Evolutionary conservation across 2,888 invertebrate species (phyloP).

Genomic region (Oligia latruncula): DNA sequence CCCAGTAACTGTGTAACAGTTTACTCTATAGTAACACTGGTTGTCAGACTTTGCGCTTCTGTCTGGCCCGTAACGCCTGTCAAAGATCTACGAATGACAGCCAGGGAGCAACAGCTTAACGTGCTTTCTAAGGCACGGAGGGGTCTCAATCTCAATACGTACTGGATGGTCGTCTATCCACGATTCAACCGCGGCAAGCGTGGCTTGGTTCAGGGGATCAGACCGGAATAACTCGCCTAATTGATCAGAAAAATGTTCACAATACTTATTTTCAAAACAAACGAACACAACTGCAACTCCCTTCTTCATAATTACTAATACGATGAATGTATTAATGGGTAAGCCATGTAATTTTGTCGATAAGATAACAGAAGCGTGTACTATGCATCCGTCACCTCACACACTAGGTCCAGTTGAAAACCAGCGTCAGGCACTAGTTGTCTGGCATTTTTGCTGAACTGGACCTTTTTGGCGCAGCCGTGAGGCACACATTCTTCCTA

Average conservation of each 20-base stretch:
- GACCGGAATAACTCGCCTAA: neutral
- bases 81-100: neutral
- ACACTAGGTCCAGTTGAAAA: too few relatives aligned
- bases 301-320: slow-evolving; percentile 1
- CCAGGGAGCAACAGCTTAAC: neutral
- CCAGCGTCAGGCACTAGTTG: too few relatives aligned
- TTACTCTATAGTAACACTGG: neutral
- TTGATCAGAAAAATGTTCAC: neutral
- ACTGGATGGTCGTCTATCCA: neutral
- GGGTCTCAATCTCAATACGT: neutral
- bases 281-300: slow-evolving; percentile 9
- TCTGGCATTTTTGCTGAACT: too few relatives aligned
- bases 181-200: neutral
- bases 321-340: slow-evolving; percentile 24
- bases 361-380: slow-evolving; percentile 37
- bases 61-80: neutral
- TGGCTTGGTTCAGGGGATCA: too few relatives aligned
- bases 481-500: too few relatives aligned
- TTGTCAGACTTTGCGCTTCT: neutral
- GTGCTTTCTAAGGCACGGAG: neutral
- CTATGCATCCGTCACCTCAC: too few relatives aligned
- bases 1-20: neutral
- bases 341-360: slow-evolving; percentile 44
- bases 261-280: neutral
- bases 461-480: too few relatives aligned